These are phyloP conservation scores for Neodiprion fabricii DNA, from an alignment of 1,140 invertebrate genomes.

Conservation along the genomic window DNA sequence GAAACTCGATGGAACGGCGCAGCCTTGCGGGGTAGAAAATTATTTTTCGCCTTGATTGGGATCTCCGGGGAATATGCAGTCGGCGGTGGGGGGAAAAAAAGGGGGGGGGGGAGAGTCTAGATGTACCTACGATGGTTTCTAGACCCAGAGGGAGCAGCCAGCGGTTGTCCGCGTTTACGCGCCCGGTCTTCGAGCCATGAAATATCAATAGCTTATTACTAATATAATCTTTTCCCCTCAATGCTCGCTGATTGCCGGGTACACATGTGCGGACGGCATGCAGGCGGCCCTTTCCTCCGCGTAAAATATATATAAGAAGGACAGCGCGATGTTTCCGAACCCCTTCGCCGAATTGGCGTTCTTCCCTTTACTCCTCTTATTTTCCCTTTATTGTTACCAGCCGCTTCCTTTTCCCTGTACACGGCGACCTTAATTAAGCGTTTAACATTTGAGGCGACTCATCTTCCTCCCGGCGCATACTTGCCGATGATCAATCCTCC, in stretches of 20 bases:
- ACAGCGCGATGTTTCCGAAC: too few relatives aligned
- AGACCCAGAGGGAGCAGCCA: neutral
- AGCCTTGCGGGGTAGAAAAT: slow-evolving; percentile 32
- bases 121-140: too few relatives aligned
- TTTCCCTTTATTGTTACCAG: too few relatives aligned
- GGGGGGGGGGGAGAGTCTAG: too few relatives aligned
- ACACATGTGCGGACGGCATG: neutral
- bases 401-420: too few relatives aligned
- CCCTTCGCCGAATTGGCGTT: too few relatives aligned
- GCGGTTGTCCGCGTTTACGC: slow-evolving; percentile 34
- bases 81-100: too few relatives aligned
- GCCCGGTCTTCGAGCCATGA: slow-evolving; percentile 43
- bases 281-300: neutral
- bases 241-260: slow-evolving; percentile 51
- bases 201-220: slow-evolving; percentile 59
- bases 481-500: too few relatives aligned
- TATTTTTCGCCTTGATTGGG: slow-evolving; percentile 59
- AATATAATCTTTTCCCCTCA: slow-evolving; percentile 54
- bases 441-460: too few relatives aligned
- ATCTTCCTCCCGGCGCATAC: too few relatives aligned
- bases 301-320: neutral
- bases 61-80: slow-evolving; percentile 41
- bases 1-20: slow-evolving; percentile 28
- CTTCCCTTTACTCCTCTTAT: too few relatives aligned
- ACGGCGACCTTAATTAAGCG: too few relatives aligned